Base-by-base conservation (phyloP, 2,797 vertebrate genomes). In the Centroberyx gerrardi region DNA sequence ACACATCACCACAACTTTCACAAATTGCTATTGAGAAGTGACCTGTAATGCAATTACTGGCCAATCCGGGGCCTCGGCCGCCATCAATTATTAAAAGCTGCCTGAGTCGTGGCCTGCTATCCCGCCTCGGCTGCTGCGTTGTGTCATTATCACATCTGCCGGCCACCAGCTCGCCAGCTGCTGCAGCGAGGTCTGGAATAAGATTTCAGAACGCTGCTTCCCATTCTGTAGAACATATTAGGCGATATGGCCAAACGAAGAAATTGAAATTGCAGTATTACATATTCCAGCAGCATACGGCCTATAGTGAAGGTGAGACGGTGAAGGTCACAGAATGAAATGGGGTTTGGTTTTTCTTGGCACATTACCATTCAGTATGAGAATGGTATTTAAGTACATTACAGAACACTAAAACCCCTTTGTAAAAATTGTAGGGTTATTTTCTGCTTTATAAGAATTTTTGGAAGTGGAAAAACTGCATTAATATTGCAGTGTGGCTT, bases 11-110 rank as follows among this genome's bases (percentile, higher is more conserved):
- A 96, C 97, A 97, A 96, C 95, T 97, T 96, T 96, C 95, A 96
- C 96, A 98, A 97, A 99, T 98, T 97, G 97, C 96, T 97, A 98
- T 98, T 99, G 97, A 99, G 97, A 98, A 97, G 97, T 98, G 97
- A 98, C 97, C 97, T 97, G 97, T 98, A 97, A 98, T 97, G 96
- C 97, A 98, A 98, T 99, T 97, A 99, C 97, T 94, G 95, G 93
- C 96, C 97, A 96, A 97, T 97, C 96, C 95, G 93, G 88, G 90
- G 91, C 89, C 91, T 96, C 95, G 95, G 96, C 95, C 96, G 95
- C 96, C 96, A 98, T 99, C 97, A 98, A 98, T 98, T 97, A 98
- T 98, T 98, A 98, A 98, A 97, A 93, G 93, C 94, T 93, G 95
- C 95, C 93, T 86, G 91, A 93, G 88, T 92, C 88, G 81, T n/a